Evolutionary conservation across 2,888 invertebrate species (phyloP).

Genomic region (Aethes cnicana): DNA sequence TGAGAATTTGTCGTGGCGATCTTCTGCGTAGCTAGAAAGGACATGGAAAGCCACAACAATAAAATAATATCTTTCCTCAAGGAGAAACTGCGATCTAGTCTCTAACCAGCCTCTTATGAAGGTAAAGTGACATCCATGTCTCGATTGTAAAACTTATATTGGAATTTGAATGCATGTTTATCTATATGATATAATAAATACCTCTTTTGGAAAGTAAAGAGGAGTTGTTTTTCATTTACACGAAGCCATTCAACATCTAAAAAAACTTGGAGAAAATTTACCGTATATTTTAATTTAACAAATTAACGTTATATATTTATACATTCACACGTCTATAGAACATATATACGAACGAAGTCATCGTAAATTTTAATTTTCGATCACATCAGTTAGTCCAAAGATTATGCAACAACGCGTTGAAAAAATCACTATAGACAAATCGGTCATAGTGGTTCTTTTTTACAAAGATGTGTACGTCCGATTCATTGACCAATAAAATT

Average conservation of each 20-base stretch:
- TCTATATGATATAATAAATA: conserved; percentile 77
- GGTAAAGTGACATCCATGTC: conserved; percentile 58
- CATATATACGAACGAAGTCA: too few relatives aligned
- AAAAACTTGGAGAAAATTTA: not conserved
- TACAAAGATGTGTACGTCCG: too few relatives aligned
- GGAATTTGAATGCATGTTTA: conserved; percentile 82
- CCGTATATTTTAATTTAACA: too few relatives aligned
- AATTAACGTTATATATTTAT: too few relatives aligned
- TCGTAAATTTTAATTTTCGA: too few relatives aligned
- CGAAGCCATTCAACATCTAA: not conserved
- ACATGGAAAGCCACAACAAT: conserved; percentile 57
- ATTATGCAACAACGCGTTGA: too few relatives aligned
- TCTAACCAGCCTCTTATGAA: not conserved
- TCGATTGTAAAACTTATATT: conserved; percentile 66
- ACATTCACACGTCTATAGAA: too few relatives aligned
- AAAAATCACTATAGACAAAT: too few relatives aligned
- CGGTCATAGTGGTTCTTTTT: too few relatives aligned
- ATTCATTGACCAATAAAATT: too few relatives aligned
- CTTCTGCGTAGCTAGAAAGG: conserved; percentile 47
- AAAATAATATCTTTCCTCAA: conserved; percentile 9
- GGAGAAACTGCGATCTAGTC: not conserved
- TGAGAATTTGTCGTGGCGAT: conserved; percentile 48
- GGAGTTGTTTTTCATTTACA: conserved; percentile 39
- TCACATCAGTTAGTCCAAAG: too few relatives aligned
- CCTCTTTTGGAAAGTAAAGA: conserved; percentile 79